A percentile compares a stretch with the other conserved stretches of the same genome.
Conservation (phyloP, 1,140 invertebrate genomes). For the Drosophila murphyi region DNA sequence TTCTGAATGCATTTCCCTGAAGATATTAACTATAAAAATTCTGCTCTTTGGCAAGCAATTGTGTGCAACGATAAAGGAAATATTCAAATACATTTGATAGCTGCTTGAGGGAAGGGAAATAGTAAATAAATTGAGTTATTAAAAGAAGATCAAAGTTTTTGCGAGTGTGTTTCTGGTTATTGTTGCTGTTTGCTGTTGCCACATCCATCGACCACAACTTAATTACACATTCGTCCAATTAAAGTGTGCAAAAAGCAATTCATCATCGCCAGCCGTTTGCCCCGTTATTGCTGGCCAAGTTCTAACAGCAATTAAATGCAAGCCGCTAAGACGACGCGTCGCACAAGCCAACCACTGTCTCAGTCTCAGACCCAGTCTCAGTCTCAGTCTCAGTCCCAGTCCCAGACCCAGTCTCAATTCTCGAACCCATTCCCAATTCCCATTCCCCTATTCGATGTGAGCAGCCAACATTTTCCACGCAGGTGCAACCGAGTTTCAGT, state of each 20-base stretch:
- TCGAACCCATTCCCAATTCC: background rate
- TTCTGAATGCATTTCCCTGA: no score
- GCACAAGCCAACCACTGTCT: background rate
- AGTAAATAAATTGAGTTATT: background rate
- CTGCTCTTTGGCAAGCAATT: no score
- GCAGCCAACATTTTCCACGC: slow-evolving; percentile 43
- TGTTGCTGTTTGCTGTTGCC: slow-evolving; percentile 12
- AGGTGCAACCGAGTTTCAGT: slow-evolving; percentile 59
- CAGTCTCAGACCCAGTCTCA: background rate
- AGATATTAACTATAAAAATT: no score
- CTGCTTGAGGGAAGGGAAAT: no score
- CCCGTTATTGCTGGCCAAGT: slow-evolving; percentile 78
- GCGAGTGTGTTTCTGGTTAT: background rate
- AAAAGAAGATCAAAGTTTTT: slow-evolving; percentile 1
- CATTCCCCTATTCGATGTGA: background rate
- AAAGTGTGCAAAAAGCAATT: slow-evolving; percentile 83
- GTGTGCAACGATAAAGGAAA: no score
- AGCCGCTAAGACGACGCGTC: slow-evolving; percentile 13
- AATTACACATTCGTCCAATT: slow-evolving; percentile 82
- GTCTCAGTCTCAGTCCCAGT: background rate
- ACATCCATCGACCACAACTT: slow-evolving; percentile 62
- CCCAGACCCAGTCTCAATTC: background rate
- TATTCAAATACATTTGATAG: no score
- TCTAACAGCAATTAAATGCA: slow-evolving; percentile 77
- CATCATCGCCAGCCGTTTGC: slow-evolving; percentile 59